Evolutionary conservation across 53 echinoderm and acorn worm species (phyloP), one percentile per base, ranked within the genome.

Genomic region (Paracentrotus lividus): DNA sequence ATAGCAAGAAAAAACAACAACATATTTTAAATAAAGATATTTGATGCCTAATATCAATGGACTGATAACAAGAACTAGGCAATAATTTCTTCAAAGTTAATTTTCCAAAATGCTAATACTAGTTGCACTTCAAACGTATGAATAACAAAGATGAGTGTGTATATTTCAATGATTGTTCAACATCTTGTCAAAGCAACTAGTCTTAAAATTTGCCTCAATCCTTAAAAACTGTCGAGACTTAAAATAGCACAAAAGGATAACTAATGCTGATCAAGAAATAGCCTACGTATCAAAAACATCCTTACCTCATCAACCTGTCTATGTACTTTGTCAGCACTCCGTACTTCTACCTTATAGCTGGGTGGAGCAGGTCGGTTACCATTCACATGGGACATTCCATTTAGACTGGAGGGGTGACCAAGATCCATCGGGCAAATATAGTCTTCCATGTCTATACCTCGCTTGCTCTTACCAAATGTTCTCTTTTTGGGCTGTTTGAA

Each of bases 381-480:
- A 51, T 95, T 96, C 89, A 91, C 91, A 86, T 96, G 88, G 69
- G 89, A 88, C 88, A 88, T 47, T 54, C 87, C 93, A 86, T 93
- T 94, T 49, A 92, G 78, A 13, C 66, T 42, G 57, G 94, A 92
- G 55, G 97, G 98, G 53, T 93, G 84, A 64, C 95, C 96, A 40
- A 96, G 90, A 75, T 98, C 96, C 96, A 98, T 96, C n/a, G 98
- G 98, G 86, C 98, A 98, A 14, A 98, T 65, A 67, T 95, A 97
- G 85, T 98, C 98, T 16, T 98, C 98, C 23, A 92, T 93, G 29
- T 98, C 98, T 15, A 87, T 85, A 23, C 97, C 96, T 60, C 88
- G 85, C 65, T 88, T 92, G n/a, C 95, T 95, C 58, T 85, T 90
- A 0, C 94, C 95, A 85, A 96, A 97, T 6, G 97, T 56, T 18